These are phyloP conservation scores for Thereva nobilitata DNA, from an alignment of 2,888 invertebrate genomes.

Conservation along the genomic window DNA sequence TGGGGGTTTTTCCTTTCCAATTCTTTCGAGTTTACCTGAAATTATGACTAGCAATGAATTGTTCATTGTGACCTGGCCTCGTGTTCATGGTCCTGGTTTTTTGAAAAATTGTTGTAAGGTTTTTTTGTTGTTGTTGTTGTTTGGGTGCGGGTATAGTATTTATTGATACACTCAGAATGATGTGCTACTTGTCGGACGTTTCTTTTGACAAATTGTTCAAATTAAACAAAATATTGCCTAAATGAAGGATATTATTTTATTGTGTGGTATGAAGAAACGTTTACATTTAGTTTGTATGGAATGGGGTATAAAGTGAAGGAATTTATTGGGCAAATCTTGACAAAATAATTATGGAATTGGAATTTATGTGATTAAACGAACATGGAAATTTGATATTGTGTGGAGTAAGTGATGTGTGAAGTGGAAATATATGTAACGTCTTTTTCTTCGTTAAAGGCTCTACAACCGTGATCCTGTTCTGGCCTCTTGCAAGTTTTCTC, in stretches of 20 bases:
- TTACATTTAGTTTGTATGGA: too few relatives aligned
- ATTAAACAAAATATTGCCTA: constrained; percentile 20
- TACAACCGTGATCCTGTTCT: too few relatives aligned
- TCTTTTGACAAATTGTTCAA: constrained; percentile 19
- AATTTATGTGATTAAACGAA: too few relatives aligned
- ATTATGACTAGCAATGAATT: constrained; percentile 29
- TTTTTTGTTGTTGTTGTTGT: neutral
- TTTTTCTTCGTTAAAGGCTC: too few relatives aligned
- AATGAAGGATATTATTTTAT: constrained; percentile 9
- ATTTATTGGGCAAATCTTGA: too few relatives aligned
- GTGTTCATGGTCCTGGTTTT: constrained; percentile 9
- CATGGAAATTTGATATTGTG: too few relatives aligned
- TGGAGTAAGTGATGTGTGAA: too few relatives aligned
- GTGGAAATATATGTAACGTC: too few relatives aligned
- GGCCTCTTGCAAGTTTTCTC: too few relatives aligned
- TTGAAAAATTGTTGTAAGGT: neutral
- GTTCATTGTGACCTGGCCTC: constrained; percentile 17
- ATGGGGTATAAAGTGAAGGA: too few relatives aligned
- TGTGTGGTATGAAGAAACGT: neutral
- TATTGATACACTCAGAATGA: constrained; percentile 18
- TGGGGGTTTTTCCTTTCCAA: constrained; percentile 5
- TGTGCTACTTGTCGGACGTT: constrained; percentile 3
- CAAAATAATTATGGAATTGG: too few relatives aligned
- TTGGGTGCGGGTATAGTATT: neutral
- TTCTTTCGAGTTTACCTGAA: neutral